phyloP scores from a whole-genome alignment of 2,888 invertebrate species.

The Achlya flavicornis region DNA sequence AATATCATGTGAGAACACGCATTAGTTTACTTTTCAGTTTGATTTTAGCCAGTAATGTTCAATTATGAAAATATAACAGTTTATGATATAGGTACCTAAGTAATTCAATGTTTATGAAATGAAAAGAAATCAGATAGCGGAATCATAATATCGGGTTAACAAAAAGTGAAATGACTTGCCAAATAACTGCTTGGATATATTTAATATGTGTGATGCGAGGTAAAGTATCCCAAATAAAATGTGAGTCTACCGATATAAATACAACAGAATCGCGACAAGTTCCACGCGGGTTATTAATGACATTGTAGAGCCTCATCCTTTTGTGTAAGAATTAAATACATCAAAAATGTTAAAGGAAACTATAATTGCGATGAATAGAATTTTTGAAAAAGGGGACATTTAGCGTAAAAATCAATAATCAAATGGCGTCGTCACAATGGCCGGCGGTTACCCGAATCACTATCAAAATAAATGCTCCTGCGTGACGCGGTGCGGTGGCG shows the following conservation, averaged over 20 bases:
- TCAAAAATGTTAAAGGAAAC: constrained; percentile 72
- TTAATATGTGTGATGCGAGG: neutral
- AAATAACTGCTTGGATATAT: constrained; percentile 16
- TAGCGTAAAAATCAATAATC: constrained; percentile 84
- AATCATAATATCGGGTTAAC: neutral
- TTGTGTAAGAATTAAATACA: constrained; percentile 68
- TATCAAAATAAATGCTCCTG: constrained; percentile 78
- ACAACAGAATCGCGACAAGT: constrained; percentile 69
- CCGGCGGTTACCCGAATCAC: constrained; percentile 75
- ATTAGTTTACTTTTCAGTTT: too few species aligned
- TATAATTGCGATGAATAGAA: constrained; percentile 76
- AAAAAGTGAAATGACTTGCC: constrained; percentile 44
- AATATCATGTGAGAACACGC: too few species aligned
- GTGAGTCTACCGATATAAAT: constrained; percentile 19
- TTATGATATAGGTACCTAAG: too few species aligned
- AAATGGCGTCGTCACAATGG: constrained; percentile 71
- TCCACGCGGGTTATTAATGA: constrained; percentile 80
- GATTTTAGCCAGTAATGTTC: too few species aligned
- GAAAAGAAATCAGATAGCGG: neutral
- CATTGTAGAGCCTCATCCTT: constrained; percentile 63
- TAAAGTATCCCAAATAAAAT: constrained; percentile 9
- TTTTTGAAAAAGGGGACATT: constrained; percentile 75
- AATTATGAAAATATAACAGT: too few species aligned
- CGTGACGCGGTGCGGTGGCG: constrained; percentile 69
- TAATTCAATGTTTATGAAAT: neutral